phyloP scores from a whole-genome alignment of 2,113 vertebrate species.

The Cynopterus brachyotis region DNA sequence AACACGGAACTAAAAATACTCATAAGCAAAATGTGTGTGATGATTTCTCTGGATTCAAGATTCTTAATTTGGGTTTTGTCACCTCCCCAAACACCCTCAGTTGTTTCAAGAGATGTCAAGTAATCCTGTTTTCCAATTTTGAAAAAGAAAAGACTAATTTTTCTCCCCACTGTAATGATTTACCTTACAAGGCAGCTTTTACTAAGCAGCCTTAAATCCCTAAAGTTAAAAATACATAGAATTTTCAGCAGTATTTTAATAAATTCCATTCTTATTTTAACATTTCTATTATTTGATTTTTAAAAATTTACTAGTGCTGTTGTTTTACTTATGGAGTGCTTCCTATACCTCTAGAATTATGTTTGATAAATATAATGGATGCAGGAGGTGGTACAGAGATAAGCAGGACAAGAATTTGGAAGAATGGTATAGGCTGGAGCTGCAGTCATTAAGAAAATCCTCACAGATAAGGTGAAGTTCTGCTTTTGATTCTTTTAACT shows the following conservation, averaged over 20 bases:
- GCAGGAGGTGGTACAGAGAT: background rate
- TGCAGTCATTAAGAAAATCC: background rate
- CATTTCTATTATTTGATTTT: constrained; percentile 4
- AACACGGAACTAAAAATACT: background rate
- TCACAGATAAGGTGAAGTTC: background rate
- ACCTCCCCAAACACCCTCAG: background rate
- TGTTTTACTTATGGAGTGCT: background rate
- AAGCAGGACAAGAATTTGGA: background rate
- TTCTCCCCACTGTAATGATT: background rate
- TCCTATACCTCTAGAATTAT: background rate
- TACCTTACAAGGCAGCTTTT: background rate
- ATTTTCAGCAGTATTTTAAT: background rate
- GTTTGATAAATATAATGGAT: background rate
- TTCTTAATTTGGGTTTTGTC: background rate
- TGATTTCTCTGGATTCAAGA: background rate
- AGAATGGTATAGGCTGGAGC: background rate
- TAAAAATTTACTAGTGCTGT: background rate
- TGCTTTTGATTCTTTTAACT: background rate
- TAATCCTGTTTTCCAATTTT: constrained; percentile 21
- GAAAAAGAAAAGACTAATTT: background rate
- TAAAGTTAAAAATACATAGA: background rate
- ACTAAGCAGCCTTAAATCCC: background rate
- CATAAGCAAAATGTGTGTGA: background rate
- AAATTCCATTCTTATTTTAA: background rate
- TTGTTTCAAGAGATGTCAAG: background rate